These are phyloP conservation scores for Apus apus DNA, from an alignment of 2,113 vertebrate species.

Conservation along the genomic window DNA sequence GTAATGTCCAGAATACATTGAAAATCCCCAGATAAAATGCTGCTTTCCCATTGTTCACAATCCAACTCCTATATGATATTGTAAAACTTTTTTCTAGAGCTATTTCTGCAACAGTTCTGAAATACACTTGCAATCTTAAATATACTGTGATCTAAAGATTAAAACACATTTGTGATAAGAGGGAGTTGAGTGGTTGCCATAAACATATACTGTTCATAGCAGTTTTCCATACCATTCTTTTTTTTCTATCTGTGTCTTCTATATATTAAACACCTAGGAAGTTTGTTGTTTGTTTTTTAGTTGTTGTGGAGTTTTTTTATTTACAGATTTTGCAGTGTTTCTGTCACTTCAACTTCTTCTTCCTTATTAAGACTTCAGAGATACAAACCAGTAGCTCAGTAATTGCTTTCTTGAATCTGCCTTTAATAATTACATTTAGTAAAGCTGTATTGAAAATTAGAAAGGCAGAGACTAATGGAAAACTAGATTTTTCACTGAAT, in stretches of 20 bases:
- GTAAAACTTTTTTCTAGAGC: neutral
- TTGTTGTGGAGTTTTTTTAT: neutral
- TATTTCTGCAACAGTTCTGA: neutral
- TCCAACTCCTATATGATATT: neutral
- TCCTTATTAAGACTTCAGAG: slow-evolving; percentile 97
- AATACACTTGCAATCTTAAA: neutral
- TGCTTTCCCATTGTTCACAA: neutral
- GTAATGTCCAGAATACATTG: neutral
- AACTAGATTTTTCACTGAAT: slow-evolving; percentile 99
- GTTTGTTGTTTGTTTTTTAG: neutral
- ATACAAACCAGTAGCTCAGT: slow-evolving; percentile 90
- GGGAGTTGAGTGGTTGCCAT: neutral
- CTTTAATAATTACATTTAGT: slow-evolving; percentile 98
- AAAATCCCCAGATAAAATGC: neutral
- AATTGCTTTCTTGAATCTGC: slow-evolving; percentile 99
- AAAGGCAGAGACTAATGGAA: slow-evolving; percentile 97
- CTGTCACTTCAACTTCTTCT: slow-evolving; percentile 76
- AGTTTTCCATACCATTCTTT: neutral
- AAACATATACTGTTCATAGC: neutral
- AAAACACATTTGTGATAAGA: neutral
- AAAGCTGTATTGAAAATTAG: slow-evolving; percentile 87
- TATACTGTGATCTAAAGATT: neutral
- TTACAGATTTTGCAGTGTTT: slow-evolving; percentile 62
- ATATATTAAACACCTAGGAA: neutral
- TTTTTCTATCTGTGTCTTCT: neutral